Percentiles rank a stretch among this genome's conserved stretches.
Conservation (phyloP, 2,797 vertebrate species). For the Poecilia picta region DNA sequence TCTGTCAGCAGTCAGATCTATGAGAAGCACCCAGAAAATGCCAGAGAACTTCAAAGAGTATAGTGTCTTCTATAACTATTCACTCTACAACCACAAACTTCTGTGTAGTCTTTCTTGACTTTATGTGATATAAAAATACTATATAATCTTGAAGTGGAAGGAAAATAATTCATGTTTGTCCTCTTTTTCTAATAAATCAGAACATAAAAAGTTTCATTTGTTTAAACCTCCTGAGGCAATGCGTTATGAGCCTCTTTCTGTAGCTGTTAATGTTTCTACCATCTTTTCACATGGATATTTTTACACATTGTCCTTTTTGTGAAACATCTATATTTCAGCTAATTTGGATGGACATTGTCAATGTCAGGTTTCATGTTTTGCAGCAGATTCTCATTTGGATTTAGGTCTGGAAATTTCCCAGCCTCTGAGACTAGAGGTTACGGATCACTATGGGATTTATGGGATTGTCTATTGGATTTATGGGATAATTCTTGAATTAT, state of each 20-base stretch:
- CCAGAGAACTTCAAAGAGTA: neutral
- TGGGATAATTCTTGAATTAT: too few species aligned
- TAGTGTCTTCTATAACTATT: neutral
- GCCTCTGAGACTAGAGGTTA: too few species aligned
- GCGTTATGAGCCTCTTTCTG: neutral
- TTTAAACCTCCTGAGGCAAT: neutral
- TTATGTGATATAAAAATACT: neutral
- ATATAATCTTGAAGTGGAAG: neutral
- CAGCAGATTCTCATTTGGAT: neutral
- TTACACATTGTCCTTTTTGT: neutral
- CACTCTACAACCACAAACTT: neutral
- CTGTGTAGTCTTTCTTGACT: neutral
- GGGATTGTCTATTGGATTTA: too few species aligned
- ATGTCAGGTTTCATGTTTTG: neutral
- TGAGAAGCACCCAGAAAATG: neutral
- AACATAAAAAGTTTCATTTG: neutral
- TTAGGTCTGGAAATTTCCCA: neutral
- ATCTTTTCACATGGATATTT: neutral
- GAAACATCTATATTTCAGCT: neutral
- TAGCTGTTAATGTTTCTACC: neutral
- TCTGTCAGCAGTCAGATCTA: neutral
- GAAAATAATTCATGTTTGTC: neutral
- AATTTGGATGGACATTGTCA: neutral
- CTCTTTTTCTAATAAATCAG: neutral
- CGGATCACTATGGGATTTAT: too few species aligned